Conservation (phyloP, 2,888 invertebrate genomes). For the Galerucella calmariensis region DNA sequence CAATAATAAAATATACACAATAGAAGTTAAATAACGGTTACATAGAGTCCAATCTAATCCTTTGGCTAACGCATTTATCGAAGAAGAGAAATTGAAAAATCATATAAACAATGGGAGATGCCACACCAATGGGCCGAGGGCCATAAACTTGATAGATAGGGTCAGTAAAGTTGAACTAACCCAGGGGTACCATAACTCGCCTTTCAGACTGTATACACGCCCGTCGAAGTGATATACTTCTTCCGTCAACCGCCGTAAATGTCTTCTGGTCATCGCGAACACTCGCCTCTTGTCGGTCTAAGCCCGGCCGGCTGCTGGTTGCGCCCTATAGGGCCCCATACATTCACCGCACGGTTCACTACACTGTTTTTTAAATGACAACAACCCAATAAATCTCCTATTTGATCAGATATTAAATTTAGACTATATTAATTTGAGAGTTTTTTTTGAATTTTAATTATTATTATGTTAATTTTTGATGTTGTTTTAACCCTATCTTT, state of each 20-base stretch:
- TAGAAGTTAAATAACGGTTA: constrained; percentile 45
- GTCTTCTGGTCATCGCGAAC: constrained; percentile 63
- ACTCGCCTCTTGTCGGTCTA: constrained; percentile 43
- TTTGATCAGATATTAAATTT: neutral
- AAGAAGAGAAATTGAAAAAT: constrained; percentile 58
- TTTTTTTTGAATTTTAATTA: neutral
- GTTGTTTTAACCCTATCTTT: neutral
- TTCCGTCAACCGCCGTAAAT: constrained; percentile 65
- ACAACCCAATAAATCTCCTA: neutral
- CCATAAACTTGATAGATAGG: constrained; percentile 64
- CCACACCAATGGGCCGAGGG: constrained; percentile 62
- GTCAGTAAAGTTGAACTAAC: constrained; percentile 61
- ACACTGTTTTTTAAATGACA: constrained; percentile 1
- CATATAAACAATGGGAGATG: constrained; percentile 63
- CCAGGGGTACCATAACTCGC: constrained; percentile 64
- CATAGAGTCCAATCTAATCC: constrained; percentile 44
- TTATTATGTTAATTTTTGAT: neutral
- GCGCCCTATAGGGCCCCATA: constrained; percentile 4
- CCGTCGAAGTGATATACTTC: constrained; percentile 63
- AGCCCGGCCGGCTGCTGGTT: constrained; percentile 12
- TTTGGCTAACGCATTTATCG: constrained; percentile 45
- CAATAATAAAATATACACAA: constrained; percentile 44
- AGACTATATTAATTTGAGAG: no score
- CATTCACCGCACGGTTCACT: neutral
- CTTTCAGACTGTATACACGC: constrained; percentile 51